These are phyloP conservation scores for Scolopax mira DNA, from an alignment of 2,113 vertebrate species.

Conservation along the genomic window DNA sequence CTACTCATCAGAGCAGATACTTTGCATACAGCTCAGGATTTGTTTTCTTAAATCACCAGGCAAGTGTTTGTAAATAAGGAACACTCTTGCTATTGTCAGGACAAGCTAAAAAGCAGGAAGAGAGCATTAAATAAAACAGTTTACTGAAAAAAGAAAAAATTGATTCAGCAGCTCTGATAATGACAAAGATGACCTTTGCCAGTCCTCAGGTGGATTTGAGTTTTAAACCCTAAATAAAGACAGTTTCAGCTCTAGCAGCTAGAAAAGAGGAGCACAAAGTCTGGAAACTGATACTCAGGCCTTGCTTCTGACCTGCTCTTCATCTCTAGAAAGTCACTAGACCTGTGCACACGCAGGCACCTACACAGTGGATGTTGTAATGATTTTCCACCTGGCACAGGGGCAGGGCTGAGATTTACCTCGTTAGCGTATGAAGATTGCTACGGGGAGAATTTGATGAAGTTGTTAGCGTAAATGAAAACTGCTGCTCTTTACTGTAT, in stretches of 20 bases:
- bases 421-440: rapidly evolving
- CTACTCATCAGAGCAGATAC: background rate
- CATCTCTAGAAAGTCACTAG: background rate
- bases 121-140: background rate
- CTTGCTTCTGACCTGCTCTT: background rate
- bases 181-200: background rate
- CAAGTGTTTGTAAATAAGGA: background rate
- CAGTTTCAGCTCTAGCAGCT: background rate
- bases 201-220: background rate
- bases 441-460: background rate
- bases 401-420: background rate
- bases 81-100: background rate
- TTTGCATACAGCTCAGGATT: background rate
- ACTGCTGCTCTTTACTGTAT: background rate
- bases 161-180: background rate
- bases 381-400: background rate
- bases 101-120: background rate
- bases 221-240: background rate
- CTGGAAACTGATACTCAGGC: background rate
- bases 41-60: background rate
- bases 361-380: background rate
- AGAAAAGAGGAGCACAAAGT: background rate
- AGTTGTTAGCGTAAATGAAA: background rate
- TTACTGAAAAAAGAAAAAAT: background rate
- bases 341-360: background rate